These are phyloP conservation scores for Oxyura jamaicensis DNA, from an alignment of 2,113 vertebrate species.

Conservation along the genomic window DNA sequence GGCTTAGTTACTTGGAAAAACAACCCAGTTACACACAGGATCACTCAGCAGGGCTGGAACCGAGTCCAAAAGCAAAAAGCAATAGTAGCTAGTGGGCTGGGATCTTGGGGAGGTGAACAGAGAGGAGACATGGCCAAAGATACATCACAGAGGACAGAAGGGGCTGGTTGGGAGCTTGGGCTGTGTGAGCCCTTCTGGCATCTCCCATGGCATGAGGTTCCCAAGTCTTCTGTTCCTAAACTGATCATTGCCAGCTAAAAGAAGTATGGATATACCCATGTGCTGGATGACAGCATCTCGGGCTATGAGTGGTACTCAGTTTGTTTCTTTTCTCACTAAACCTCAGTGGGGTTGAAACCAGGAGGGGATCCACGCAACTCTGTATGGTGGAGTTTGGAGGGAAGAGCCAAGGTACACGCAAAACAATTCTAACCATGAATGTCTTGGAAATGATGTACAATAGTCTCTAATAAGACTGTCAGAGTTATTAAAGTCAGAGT, in stretches of 20 bases:
- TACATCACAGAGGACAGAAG: background rate
- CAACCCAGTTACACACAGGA: background rate
- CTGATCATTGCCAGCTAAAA: background rate
- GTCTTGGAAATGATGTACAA: rapidly evolving
- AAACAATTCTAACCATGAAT: background rate
- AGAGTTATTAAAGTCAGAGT: background rate
- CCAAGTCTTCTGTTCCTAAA: background rate
- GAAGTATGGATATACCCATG: rapidly evolving
- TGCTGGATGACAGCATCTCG: background rate
- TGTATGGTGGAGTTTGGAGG: background rate
- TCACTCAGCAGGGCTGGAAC: background rate
- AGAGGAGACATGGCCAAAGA: too few relatives aligned
- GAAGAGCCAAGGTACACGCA: background rate
- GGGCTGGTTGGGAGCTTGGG: rapidly evolving
- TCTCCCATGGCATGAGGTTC: background rate
- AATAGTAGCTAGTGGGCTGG: background rate
- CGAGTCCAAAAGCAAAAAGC: background rate
- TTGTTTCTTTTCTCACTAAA: background rate
- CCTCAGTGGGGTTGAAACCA: background rate
- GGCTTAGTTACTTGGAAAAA: background rate
- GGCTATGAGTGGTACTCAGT: background rate
- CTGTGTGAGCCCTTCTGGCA: background rate
- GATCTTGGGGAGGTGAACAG: background rate
- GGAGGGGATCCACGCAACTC: background rate
- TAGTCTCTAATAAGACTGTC: background rate